A percentile compares a stretch with the other conserved stretches of the same genome.
These are phyloP conservation scores for Noctua janthe DNA, from an alignment of 2,888 invertebrate species.

Conservation along the genomic window DNA sequence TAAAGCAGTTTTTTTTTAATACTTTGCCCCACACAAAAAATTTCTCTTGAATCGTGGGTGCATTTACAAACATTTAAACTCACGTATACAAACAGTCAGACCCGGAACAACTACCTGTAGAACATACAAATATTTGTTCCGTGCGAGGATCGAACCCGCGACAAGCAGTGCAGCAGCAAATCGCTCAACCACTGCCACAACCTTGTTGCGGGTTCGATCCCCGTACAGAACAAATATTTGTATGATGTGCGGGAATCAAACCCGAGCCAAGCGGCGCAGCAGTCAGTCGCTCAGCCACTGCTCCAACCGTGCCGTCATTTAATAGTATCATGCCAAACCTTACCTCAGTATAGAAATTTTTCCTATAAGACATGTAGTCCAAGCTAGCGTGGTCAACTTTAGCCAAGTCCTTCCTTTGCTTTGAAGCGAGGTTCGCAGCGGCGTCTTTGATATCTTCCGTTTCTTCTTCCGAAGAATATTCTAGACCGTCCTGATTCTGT, in stretches of 20 bases:
- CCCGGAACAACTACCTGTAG: background rate
- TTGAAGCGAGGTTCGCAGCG: constrained; percentile 96
- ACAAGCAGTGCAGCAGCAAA: background rate
- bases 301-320: background rate
- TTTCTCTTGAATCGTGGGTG: too few relatives aligned
- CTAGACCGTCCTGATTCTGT: constrained; percentile 99
- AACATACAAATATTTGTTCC: background rate
- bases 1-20: background rate
- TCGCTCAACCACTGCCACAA: background rate
- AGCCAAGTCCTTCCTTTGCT: constrained; percentile 97
- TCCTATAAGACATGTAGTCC: constrained; percentile 96
- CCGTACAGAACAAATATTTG: too few relatives aligned
- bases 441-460: constrained; percentile 98
- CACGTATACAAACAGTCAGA: background rate
- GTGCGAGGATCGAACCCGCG: background rate
- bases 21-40: too few relatives aligned
- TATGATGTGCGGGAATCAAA: background rate
- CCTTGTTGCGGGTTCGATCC: too few relatives aligned
- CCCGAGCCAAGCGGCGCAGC: background rate
- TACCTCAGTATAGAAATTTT: constrained; percentile 98
- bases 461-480: constrained; percentile 99
- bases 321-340: constrained; percentile 3
- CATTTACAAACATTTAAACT: too few relatives aligned
- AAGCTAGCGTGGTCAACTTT: constrained; percentile 97
- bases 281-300: background rate